Percentiles rank a stretch among this genome's conserved stretches.
Evolutionary conservation across 1,140 invertebrate genomes (phyloP).

Genomic region (Sitophilus oryzae): DNA sequence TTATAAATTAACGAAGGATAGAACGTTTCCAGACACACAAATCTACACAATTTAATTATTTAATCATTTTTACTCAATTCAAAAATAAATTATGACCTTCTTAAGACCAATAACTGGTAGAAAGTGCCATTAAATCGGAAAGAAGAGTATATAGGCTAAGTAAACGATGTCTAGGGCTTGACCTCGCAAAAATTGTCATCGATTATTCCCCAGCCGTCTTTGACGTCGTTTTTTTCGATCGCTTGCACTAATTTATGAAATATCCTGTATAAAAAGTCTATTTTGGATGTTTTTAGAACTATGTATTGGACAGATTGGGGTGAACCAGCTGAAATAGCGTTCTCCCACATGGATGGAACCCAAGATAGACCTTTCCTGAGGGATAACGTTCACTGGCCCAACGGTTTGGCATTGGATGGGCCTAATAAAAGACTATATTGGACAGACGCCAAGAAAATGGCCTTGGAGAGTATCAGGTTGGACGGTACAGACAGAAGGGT

Average conservation of each 20-base stretch:
- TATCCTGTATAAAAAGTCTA: too few species aligned
- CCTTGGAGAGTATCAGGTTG: slow-evolving; percentile 69
- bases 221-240: neutral
- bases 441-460: slow-evolving; percentile 66
- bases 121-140: too few species aligned
- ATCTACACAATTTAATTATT: too few species aligned
- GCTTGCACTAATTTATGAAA: neutral
- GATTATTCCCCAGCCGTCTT: too few species aligned
- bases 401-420: slow-evolving; percentile 82
- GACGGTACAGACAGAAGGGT: slow-evolving; percentile 65
- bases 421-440: slow-evolving; percentile 73
- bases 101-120: too few species aligned
- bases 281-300: slow-evolving; percentile 44
- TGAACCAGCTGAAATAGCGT: slow-evolving; percentile 62
- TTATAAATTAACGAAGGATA: too few species aligned
- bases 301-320: slow-evolving; percentile 89
- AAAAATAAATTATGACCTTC: too few species aligned
- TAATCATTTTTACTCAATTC: too few species aligned
- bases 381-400: slow-evolving; percentile 73
- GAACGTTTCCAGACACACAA: too few species aligned
- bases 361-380: slow-evolving; percentile 54
- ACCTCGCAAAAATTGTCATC: too few species aligned
- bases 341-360: slow-evolving; percentile 79
- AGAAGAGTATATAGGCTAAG: too few species aligned
- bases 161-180: too few species aligned